Base-by-base conservation (phyloP, 1,140 invertebrate species). In the Papilio machaon region DNA sequence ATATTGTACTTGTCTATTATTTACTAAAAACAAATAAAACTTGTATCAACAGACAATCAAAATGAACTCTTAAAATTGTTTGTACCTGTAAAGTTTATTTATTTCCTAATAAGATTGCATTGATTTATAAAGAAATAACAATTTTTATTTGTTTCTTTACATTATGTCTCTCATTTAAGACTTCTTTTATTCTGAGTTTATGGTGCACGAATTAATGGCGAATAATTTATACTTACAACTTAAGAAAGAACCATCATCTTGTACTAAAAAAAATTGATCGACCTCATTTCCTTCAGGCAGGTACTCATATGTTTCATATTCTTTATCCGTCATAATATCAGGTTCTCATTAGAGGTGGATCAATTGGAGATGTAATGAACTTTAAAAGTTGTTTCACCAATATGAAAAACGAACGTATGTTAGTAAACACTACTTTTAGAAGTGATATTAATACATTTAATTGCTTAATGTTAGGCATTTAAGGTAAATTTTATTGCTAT, bases 171-270 rank as follows among this genome's bases (percentile, higher is more conserved):
- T n/a, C n/a, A 19, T 17, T 58, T 9, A 19, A 58, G n/a, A n/a
- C 6, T 19, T 19, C 17, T 19, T 58, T n/a, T 6, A n/a, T 58
- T 58, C 13, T 15, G 15, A 17, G 11, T 13, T 5, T 8, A n/a
- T n/a, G 13, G 11, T 49, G 15, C 17, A 23, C 4, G 73, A 73
- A 67, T 73, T 64, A 80, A 60, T 43, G 17, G 76, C 58, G 60
- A 58, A n/a, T 67, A 43, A 11, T 35, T 19, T 11, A 58, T 54
- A 81, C 80, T 83, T 46, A 85, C 84, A 60, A 87, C 86, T 84
- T 38, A 91, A 79, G 83, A 91, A 87, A 75, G 90, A 91, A n/a
- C 90, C 91, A 87, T 94, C 89, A 81, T 92, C 89, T 84, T 93
- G 90, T 30, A 94, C 87, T 23, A 94, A 90, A 64, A 90, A 89